Conservation (phyloP, 2,888 invertebrate genomes). For the Nephrotoma appendiculata region DNA sequence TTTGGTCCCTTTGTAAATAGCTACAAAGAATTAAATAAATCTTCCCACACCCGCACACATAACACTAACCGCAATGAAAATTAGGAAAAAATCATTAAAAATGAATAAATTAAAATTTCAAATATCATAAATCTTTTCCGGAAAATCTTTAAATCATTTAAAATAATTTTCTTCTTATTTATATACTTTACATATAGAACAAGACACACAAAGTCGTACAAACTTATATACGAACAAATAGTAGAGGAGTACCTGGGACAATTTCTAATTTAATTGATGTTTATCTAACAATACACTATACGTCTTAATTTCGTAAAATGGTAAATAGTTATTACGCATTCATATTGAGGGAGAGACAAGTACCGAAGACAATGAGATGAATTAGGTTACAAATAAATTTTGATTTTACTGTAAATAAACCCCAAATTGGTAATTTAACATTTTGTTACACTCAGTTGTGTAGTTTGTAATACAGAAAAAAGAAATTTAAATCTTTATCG, state of each 20-base stretch:
- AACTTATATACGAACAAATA: background rate
- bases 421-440: background rate
- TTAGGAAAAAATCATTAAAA: background rate
- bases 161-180: background rate
- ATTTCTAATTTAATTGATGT: background rate
- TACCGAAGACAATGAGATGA: background rate
- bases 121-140: background rate
- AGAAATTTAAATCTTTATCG: background rate
- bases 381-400: background rate
- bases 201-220: background rate
- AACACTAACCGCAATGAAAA: background rate
- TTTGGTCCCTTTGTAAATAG: too few relatives aligned
- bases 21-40: background rate
- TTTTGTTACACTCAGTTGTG: background rate
- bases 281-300: background rate
- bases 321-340: background rate
- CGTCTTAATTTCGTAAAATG: background rate
- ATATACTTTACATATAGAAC: background rate
- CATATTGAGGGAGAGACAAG: background rate
- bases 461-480: background rate
- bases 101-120: background rate
- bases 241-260: background rate
- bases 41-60: background rate
- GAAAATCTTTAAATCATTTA: background rate
- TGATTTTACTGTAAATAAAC: background rate